These are phyloP conservation scores for Pollimyrus isidori DNA, from an alignment of 2,113 vertebrate genomes.

Conservation along the genomic window DNA sequence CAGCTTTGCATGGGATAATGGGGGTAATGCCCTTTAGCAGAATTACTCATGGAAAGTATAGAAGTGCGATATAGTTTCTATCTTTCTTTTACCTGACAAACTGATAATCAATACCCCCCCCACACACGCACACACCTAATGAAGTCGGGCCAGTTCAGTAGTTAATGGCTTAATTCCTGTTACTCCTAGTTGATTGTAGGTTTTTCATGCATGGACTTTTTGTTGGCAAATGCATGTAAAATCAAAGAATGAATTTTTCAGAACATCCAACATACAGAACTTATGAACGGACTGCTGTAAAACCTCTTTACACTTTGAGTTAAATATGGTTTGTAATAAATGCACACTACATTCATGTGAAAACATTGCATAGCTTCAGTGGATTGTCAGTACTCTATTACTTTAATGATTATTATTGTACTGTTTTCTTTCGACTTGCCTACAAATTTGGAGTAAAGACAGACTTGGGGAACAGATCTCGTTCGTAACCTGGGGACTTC, in stretches of 20 bases:
- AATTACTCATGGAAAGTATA: not conserved
- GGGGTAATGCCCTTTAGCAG: not conserved
- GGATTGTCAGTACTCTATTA: not conserved
- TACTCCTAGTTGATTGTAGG: not conserved
- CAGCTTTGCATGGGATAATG: not conserved
- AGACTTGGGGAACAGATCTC: not conserved
- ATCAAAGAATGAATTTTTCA: not conserved
- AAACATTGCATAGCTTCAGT: not conserved
- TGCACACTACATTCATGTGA: not conserved
- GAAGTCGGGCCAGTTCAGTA: conserved; percentile 32
- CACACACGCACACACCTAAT: conserved; percentile 22
- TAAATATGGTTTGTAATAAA: not conserved
- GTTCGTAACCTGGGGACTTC: not conserved
- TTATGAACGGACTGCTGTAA: not conserved
- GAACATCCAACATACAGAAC: not conserved
- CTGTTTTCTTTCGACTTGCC: not conserved
- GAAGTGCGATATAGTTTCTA: not conserved
- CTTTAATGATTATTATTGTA: not conserved
- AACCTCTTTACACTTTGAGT: not conserved
- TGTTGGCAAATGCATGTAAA: not conserved
- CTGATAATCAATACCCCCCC: conserved; percentile 29
- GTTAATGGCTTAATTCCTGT: conserved; percentile 35
- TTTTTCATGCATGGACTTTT: not conserved
- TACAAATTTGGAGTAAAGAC: not conserved
- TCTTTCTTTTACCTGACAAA: not conserved